Evolutionary conservation across 2,797 vertebrate genomes (phyloP), one percentile per base, ranked within the genome.

Genomic region (Sebastes jordani): DNA sequence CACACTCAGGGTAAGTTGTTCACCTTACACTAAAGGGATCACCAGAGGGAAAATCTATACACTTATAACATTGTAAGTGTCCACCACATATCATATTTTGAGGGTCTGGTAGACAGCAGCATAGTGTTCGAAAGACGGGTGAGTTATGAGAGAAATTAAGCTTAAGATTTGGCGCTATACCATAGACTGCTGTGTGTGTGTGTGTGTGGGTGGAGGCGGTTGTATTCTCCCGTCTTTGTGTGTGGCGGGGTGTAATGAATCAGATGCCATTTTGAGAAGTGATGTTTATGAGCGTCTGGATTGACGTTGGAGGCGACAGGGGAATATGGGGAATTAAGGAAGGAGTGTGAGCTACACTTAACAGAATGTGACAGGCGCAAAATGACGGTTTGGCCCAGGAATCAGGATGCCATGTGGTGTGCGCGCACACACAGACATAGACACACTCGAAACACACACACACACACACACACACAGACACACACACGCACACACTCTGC

Each of bases 381-480:
- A 95, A 95, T 94, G 91, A 91, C 85, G 82, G 78, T 92, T 94
- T 91, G 88, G 80, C 86, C 78, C 30, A 16, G 72, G 89, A 92
- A 76, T 74, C 68, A 69, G 83, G 71, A 75, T 32, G 68, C 58
- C 64, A 79, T 42, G 81, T 66, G 74, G 62, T 60, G 22, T 65
- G 32, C 10, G 2, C 46, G 14, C 63, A n/a, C 7, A 34, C 61
- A 25, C 56, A 68, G 14, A 23, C 25, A 63, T 4, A 78, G 20
- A 70, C 62, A 42, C 34, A 38, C 69, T 22, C 36, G 2, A 16
- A 27, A 32, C 30, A 32, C 30, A 32, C 30, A 36, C 34, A 36
- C 34, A 34, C 32, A 34, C 34, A 34, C 32, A 34, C 32, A 34
- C 32, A 32, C 32, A 59, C 36, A 36, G 54, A 72, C 27, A 58